Base-by-base conservation (phyloP, 2,797 vertebrate genomes). In the Okamejei kenojei region DNA sequence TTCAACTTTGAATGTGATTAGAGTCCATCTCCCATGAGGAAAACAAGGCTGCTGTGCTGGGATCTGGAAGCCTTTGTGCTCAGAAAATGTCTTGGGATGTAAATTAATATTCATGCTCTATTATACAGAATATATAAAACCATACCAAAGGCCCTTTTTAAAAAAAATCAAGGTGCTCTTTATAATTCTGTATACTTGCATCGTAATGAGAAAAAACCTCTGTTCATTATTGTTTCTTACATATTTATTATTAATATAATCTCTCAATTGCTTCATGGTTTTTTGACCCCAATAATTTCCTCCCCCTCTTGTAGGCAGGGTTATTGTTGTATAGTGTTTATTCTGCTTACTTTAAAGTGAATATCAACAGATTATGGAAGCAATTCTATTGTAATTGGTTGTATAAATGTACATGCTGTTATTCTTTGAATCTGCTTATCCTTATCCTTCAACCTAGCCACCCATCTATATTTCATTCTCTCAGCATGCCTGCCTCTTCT, bases 91-190 rank as follows among this genome's bases (percentile, higher is more conserved):
- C 90, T 92, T 23, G 76, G 73, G 38, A 76, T 58, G 71, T 54
- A 76, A 76, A 92, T 92, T 92, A 17, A 92, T 92, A 92, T 92
- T 92, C 90, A 58, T 76, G 15, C 21, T 92, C 71, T 54, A 15
- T 92, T 92, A 92, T 74, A 29, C 35, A 11, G 35, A 76, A 7
- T 74, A 74, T 6, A 11, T 74, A 54, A 92, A 74, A 74, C 38
- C 1, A 74, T 15, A 58, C 61, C 35, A 63, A 65, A 35, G 19
- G 84, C 15, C 61, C 45, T 38, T 38, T 1, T 1, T 1, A 38
- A 38, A 38, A 38, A 38, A 38, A 38, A 38, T 38, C 45, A 45
- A 45, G 45, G 17, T 32, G n/a, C 2, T 23, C 15, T 65, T 88
- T 35, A 88, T n/a, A 68, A 88, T 19, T 32, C 61, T 21, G 61